These are phyloP conservation scores for Steatornis caripensis DNA, from an alignment of 2,113 vertebrate species.

Conservation along the genomic window DNA sequence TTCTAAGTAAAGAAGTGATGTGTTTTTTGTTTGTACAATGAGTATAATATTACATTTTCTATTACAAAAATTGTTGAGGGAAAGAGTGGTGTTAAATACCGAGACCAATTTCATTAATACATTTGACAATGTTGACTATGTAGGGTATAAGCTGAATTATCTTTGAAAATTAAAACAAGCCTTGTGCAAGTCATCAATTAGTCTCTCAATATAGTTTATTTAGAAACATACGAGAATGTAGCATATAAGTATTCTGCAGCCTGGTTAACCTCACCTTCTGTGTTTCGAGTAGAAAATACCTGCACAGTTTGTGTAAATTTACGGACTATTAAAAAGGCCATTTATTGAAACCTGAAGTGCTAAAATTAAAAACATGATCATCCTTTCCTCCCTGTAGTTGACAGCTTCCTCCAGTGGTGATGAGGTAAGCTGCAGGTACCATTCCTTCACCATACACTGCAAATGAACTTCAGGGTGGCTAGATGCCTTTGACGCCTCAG, in stretches of 20 bases:
- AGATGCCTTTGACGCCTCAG: not conserved
- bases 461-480: not conserved
- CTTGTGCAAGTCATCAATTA: not conserved
- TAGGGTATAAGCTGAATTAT: not conserved
- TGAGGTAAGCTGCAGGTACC: not conserved
- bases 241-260: not conserved
- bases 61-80: not conserved
- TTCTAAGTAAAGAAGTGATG: not conserved
- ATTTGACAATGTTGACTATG: not conserved
- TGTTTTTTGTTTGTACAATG: not conserved
- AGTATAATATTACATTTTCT: not conserved
- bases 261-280: not conserved
- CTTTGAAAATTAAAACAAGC: not conserved
- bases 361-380: not conserved
- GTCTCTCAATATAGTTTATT: not conserved
- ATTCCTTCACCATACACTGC: not conserved
- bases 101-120: not conserved
- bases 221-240: not conserved
- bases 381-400: not conserved
- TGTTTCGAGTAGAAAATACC: not conserved
- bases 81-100: not conserved
- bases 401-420: not conserved
- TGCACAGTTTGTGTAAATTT: not conserved
- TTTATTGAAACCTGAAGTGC: not conserved
- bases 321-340: not conserved